phyloP scores from a whole-genome alignment of 2,113 vertebrate species.

The Charadrius vociferus region DNA sequence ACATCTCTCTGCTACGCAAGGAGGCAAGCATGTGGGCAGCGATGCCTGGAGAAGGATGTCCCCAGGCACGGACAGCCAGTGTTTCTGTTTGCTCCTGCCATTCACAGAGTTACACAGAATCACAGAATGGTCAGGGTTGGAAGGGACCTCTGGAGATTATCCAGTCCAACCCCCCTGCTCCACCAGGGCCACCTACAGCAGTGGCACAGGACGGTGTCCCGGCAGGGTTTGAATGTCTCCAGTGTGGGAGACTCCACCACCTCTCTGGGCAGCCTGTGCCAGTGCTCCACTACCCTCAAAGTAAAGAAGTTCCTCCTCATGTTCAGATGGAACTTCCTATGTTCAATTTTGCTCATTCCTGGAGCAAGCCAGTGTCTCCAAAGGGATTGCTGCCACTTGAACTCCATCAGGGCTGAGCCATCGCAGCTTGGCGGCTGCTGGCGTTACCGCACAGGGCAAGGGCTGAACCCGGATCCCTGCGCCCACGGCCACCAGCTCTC shows the following conservation, averaged over 20 bases:
- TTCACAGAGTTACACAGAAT: too few relatives aligned
- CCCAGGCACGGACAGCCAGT: accelerated
- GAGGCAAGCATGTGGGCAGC: not conserved
- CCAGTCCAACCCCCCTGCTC: too few relatives aligned
- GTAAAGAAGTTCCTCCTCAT: too few relatives aligned
- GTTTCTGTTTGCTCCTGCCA: not conserved
- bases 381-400: not conserved
- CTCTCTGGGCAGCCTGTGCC: too few relatives aligned
- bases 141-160: too few relatives aligned
- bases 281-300: too few relatives aligned
- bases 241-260: too few relatives aligned
- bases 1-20: not conserved
- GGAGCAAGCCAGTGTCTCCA: not conserved
- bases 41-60: not conserved
- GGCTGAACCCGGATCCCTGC: not conserved
- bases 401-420: not conserved
- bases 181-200: too few relatives aligned
- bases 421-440: accelerated
- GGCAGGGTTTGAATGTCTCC: too few relatives aligned
- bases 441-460: accelerated
- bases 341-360: not conserved
- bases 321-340: too few relatives aligned
- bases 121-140: too few relatives aligned
- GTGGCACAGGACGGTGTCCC: too few relatives aligned
- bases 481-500: not conserved